Evolutionary conservation across 53 echinoderm and acorn worm species (phyloP), one percentile per base, ranked within the genome.

Genomic region (Arbacia lixula): DNA sequence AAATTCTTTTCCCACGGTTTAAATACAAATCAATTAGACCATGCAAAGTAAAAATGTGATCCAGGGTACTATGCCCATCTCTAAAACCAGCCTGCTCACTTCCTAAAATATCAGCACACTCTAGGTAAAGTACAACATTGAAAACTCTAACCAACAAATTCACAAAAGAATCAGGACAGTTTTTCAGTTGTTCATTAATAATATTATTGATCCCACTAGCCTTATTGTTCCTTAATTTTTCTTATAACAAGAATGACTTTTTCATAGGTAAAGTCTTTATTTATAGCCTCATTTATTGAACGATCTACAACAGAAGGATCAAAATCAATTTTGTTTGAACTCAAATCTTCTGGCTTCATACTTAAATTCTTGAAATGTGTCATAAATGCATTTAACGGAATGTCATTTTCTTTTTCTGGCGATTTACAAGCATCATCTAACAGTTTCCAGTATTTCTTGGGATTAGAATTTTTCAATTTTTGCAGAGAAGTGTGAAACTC

Each of bases 71-170:
- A 52, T 28, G 35, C 2, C n/a, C 25, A 14, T 33, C 27, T 20
- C 75, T 74, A 25, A 74, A 74, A 25, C 75, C 75, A 51, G 75
- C 75, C 51, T 74, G 75, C 11, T 74, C 53, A 5, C 51, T 28
- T 31, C 75, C 53, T 12, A 74, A 8, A 49, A 74, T 52, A 22
- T 53, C 53, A 51, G 28, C 17, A 51, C 28, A 26, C 2, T 74
- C 12, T 11, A 74, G 28, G 51, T 25, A 74, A 1, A 21, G 10
- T 5, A 50, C 14, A 22, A 64, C 30, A 64, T 64, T 64, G 17
- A 64, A 64, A 6, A 64, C 32, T 17, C 4, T 28, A 64, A 64
- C 64, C 34, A 64, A 28, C 6, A 64, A 8, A 28, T 5, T 64
- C 32, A 64, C 64, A 4, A 64, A 8, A 28, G 32, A 4, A 64